phyloP scores from a whole-genome alignment of 2,797 vertebrate species.

The Carcharodon carcharias region DNA sequence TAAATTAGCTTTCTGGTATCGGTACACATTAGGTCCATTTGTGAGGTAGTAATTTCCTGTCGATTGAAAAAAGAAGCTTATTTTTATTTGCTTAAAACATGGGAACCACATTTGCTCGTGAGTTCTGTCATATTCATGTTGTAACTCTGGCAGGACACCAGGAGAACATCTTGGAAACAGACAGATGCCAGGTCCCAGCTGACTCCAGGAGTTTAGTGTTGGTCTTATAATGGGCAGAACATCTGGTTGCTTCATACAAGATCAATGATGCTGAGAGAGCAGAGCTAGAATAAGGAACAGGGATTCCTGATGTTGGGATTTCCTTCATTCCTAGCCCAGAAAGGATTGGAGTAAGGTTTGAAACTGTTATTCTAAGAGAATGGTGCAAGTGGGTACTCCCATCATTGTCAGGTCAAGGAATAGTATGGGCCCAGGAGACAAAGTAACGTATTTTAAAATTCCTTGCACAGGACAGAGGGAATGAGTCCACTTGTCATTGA shows the following conservation, averaged over 20 bases:
- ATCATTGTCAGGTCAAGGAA: no score
- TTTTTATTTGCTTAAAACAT: not conserved
- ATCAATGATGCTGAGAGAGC: not conserved
- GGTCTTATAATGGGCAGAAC: not conserved
- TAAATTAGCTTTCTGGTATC: rapidly evolving
- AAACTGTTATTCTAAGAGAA: not conserved
- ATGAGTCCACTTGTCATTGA: no score
- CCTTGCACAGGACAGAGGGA: no score
- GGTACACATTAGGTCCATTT: not conserved
- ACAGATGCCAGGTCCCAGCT: not conserved
- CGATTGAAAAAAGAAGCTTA: not conserved
- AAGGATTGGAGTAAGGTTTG: not conserved
- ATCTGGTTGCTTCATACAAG: not conserved
- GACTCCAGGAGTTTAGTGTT: not conserved
- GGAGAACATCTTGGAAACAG: not conserved
- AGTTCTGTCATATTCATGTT: not conserved
- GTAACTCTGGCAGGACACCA: not conserved
- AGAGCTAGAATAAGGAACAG: not conserved
- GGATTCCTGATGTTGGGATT: not conserved
- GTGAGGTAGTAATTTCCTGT: not conserved
- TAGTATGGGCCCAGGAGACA: no score
- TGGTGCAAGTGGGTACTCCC: no score
- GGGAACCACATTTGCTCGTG: not conserved
- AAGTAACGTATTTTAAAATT: no score
- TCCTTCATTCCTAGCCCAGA: not conserved